Conservation (phyloP, 2,113 vertebrate genomes). For the Corvus hawaiiensis region DNA sequence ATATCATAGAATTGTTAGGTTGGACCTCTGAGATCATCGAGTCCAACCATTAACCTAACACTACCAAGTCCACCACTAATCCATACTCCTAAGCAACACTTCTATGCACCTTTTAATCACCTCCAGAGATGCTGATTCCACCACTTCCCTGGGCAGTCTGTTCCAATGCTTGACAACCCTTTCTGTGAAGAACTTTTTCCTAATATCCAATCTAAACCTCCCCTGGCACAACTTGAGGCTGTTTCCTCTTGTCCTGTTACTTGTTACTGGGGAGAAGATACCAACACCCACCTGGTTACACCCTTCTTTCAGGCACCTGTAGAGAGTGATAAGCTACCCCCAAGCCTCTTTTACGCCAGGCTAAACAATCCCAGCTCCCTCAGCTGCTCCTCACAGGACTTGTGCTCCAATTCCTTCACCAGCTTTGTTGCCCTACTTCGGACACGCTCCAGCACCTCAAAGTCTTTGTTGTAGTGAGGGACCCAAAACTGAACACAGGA, state of each 20-base stretch:
- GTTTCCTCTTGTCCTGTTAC: background rate
- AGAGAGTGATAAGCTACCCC: background rate
- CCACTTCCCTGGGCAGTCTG: background rate
- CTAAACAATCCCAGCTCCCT: background rate
- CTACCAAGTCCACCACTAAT: background rate
- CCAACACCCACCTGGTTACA: background rate
- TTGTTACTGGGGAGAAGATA: background rate
- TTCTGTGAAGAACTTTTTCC: background rate
- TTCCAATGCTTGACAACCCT: background rate
- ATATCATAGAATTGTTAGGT: rapidly evolving
- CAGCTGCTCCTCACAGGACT: background rate
- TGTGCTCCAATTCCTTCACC: background rate
- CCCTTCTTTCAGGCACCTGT: background rate
- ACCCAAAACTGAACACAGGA: background rate
- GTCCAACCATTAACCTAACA: background rate
- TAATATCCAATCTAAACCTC: background rate
- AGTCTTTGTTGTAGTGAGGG: background rate
- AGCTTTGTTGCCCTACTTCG: background rate
- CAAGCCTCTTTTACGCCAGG: background rate
- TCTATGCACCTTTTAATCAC: background rate
- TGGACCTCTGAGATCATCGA: background rate
- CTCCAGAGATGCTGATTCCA: background rate
- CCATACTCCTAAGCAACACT: background rate
- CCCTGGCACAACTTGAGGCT: background rate
- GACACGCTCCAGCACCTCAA: rapidly evolving